Conservation (phyloP, 2,797 vertebrate genomes). For the Rachycentron canadum region DNA sequence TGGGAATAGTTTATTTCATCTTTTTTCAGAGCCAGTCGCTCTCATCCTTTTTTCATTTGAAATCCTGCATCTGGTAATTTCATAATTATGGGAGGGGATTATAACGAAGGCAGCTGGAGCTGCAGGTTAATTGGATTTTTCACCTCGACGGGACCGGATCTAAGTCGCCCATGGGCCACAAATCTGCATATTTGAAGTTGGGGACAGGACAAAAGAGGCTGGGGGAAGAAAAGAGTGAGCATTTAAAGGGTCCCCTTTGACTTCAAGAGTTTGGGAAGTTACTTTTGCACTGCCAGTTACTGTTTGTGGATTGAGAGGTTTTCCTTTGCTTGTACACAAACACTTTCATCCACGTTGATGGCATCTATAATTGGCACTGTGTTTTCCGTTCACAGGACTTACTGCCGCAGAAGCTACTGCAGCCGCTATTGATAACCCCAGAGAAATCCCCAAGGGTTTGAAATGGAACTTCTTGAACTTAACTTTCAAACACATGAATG, state of each 20-base stretch:
- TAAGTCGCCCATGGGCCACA: slow-evolving; percentile 81
- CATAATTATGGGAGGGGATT: slow-evolving; percentile 87
- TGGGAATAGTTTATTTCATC: slow-evolving; percentile 77
- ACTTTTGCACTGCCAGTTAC: slow-evolving; percentile 75
- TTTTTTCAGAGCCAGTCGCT: slow-evolving; percentile 71
- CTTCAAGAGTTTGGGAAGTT: slow-evolving; percentile 79
- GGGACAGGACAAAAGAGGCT: slow-evolving; percentile 82
- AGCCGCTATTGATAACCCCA: slow-evolving; percentile 68
- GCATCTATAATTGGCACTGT: slow-evolving; percentile 75
- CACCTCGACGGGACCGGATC: slow-evolving; percentile 83
- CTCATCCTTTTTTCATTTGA: slow-evolving; percentile 84
- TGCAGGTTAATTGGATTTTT: slow-evolving; percentile 88
- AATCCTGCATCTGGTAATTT: slow-evolving; percentile 86
- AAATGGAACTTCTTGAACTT: slow-evolving; percentile 56
- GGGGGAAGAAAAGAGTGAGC: slow-evolving; percentile 73
- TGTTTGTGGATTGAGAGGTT: slow-evolving; percentile 74
- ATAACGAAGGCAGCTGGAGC: slow-evolving; percentile 83
- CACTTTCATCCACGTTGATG: slow-evolving; percentile 73
- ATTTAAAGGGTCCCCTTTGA: slow-evolving; percentile 79
- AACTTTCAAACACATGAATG: slow-evolving; percentile 50
- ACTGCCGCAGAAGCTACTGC: slow-evolving; percentile 43
- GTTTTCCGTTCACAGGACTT: slow-evolving; percentile 68
- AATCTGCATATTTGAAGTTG: slow-evolving; percentile 84
- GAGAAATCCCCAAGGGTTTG: slow-evolving; percentile 41
- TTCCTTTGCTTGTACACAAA: slow-evolving; percentile 65